Percentiles rank a stretch among this genome's conserved stretches.
These are phyloP conservation scores for Entelurus aequoreus DNA, from an alignment of 2,113 vertebrate species.

Conservation along the genomic window DNA sequence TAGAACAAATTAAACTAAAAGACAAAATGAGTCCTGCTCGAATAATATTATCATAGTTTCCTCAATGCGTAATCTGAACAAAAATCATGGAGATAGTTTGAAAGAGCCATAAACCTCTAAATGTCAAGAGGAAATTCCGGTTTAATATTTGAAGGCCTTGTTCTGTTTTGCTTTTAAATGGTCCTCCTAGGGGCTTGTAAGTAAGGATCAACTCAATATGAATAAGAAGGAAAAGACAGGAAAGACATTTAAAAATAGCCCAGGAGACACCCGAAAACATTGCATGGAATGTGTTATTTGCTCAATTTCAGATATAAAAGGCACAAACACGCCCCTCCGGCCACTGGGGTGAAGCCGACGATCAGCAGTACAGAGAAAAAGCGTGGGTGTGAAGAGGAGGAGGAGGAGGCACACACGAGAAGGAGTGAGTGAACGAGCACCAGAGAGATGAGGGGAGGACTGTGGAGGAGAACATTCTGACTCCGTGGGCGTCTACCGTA, in stretches of 20 bases:
- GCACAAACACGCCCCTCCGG: slow-evolving; percentile 8
- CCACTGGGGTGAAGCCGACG: slow-evolving; percentile 14
- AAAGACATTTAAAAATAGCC: background rate
- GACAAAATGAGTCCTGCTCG: slow-evolving; percentile 5
- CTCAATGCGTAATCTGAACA: slow-evolving; percentile 28
- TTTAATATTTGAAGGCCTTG: slow-evolving; percentile 27
- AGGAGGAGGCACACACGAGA: slow-evolving; percentile 33
- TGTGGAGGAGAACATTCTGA: slow-evolving; percentile 8
- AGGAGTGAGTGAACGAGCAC: slow-evolving; percentile 9
- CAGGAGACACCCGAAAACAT: background rate
- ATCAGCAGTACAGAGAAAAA: slow-evolving; percentile 28
- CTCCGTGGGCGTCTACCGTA: slow-evolving; percentile 7
- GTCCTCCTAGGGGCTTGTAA: slow-evolving; percentile 5
- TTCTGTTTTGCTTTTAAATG: slow-evolving; percentile 14
- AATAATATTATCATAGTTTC: slow-evolving; percentile 32
- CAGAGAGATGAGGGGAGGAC: slow-evolving; percentile 20
- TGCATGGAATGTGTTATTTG: background rate
- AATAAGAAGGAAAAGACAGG: background rate
- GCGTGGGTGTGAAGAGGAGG: slow-evolving; percentile 53
- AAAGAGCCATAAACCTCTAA: slow-evolving; percentile 23
- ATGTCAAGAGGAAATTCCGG: slow-evolving; percentile 33
- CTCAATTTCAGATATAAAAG: slow-evolving; percentile 17
- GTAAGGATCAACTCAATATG: slow-evolving; percentile 14
- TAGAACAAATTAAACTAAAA: background rate
- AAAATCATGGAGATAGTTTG: background rate